Evolutionary conservation across 2,113 vertebrate genomes (phyloP).

Genomic region (Shinisaurus crocodilurus): DNA sequence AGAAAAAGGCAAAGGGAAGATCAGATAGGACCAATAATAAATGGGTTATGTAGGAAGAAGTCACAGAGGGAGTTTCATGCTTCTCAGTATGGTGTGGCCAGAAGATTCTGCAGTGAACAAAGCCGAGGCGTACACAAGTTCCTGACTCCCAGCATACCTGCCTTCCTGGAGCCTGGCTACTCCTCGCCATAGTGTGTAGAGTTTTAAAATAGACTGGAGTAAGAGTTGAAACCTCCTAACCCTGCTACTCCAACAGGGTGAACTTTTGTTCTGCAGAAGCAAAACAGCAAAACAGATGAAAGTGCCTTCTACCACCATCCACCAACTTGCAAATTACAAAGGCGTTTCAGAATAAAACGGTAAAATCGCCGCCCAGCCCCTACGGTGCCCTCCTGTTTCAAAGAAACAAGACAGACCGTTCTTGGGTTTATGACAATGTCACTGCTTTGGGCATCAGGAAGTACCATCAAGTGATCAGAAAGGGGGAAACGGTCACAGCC

Average conservation of each 20-base stretch:
- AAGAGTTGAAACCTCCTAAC: neutral
- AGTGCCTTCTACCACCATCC: neutral
- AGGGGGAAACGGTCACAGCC: neutral
- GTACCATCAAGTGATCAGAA: neutral
- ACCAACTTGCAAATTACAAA: neutral
- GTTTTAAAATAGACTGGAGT: neutral
- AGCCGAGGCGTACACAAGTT: neutral
- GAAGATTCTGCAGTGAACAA: neutral
- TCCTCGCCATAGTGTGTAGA: neutral
- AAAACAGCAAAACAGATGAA: neutral
- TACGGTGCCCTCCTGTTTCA: neutral
- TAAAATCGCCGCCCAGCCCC: neutral
- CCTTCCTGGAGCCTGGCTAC: neutral
- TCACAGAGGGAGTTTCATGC: neutral
- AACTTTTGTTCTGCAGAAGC: neutral
- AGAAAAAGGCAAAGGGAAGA: neutral
- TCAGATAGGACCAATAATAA: neutral
- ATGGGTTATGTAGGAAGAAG: neutral
- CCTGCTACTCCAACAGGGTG: neutral
- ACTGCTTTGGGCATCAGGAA: neutral
- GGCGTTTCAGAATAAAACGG: neutral
- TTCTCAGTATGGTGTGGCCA: accelerated
- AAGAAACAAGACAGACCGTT: neutral
- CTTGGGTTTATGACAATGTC: neutral
- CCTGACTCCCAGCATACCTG: neutral